Evolutionary conservation across 30 jellyfish, hydroid and myxozoan species (phyloP).

Genomic region (Nemopilema nomurai): DNA sequence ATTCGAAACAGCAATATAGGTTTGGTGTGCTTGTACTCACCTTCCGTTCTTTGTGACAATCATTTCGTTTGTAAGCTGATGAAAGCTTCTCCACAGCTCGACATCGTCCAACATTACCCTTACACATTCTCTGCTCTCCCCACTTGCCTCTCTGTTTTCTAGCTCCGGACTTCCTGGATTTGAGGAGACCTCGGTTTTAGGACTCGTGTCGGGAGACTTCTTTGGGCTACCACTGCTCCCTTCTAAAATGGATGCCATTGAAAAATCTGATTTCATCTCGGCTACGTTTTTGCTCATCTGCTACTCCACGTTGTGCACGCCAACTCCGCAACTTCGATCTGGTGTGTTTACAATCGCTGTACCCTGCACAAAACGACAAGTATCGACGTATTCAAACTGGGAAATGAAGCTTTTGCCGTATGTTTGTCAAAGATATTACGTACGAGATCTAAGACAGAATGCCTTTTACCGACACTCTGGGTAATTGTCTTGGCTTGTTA

Average conservation of each 20-base stretch:
- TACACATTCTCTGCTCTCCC: constrained; percentile 61
- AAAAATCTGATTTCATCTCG: constrained; percentile 97
- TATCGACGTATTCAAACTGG: constrained; percentile 53
- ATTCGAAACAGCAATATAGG: background rate
- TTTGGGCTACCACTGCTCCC: constrained; percentile 73
- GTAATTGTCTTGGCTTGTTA: constrained; percentile 67
- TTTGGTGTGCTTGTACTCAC: constrained; percentile 36
- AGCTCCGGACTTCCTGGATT: constrained; percentile 37
- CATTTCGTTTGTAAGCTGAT: constrained; percentile 97
- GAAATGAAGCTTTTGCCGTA: constrained; percentile 58
- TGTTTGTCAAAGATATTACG: constrained; percentile 70
- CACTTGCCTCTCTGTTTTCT: constrained; percentile 38
- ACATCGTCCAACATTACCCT: constrained; percentile 83
- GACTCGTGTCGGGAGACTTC: constrained; percentile 58
- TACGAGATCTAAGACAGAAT: constrained; percentile 45
- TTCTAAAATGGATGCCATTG: constrained; percentile 93
- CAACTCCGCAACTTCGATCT: constrained; percentile 9
- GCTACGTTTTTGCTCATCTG: constrained; percentile 73
- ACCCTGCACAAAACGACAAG: constrained; percentile 63
- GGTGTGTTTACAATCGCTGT: constrained; percentile 16
- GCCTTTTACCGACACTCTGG: constrained; percentile 68
- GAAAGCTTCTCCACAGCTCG: constrained; percentile 94
- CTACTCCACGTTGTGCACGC: constrained; percentile 26
- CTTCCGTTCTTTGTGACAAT: constrained; percentile 99
- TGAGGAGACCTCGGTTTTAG: constrained; percentile 59